phyloP scores from a whole-genome alignment of 2,113 vertebrate species.

The Dasyornis broadbenti region DNA sequence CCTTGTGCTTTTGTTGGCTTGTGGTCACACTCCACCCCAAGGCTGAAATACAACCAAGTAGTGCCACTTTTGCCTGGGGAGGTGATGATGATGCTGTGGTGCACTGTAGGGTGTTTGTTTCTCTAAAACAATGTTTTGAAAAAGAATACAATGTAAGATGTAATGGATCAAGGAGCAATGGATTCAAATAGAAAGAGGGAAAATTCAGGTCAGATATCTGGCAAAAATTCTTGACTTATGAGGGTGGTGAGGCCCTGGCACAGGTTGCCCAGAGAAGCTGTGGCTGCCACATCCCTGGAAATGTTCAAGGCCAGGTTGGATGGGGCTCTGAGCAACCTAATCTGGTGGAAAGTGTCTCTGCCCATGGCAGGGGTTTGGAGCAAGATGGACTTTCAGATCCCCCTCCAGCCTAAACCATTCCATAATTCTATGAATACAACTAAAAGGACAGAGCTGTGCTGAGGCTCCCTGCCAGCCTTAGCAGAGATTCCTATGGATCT shows the following conservation, averaged over 20 bases:
- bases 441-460: neutral
- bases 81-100: neutral
- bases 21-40: neutral
- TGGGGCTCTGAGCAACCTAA: neutral
- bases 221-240: neutral
- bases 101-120: neutral
- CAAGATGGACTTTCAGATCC: neutral
- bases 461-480: neutral
- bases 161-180: neutral
- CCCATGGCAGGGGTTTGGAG: neutral
- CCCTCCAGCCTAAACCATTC: neutral
- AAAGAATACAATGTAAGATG: neutral
- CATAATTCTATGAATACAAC: neutral
- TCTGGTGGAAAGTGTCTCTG: neutral
- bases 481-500: neutral
- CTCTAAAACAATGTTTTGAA: neutral
- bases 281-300: neutral
- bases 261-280: neutral
- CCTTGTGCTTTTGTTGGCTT: neutral
- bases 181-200: neutral
- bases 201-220: neutral
- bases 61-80: neutral
- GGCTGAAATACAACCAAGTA: neutral
- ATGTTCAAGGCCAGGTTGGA: neutral
- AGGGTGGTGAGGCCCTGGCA: neutral